Base-by-base conservation (phyloP, 2,797 vertebrate genomes). In the Scarus forsteni region DNA sequence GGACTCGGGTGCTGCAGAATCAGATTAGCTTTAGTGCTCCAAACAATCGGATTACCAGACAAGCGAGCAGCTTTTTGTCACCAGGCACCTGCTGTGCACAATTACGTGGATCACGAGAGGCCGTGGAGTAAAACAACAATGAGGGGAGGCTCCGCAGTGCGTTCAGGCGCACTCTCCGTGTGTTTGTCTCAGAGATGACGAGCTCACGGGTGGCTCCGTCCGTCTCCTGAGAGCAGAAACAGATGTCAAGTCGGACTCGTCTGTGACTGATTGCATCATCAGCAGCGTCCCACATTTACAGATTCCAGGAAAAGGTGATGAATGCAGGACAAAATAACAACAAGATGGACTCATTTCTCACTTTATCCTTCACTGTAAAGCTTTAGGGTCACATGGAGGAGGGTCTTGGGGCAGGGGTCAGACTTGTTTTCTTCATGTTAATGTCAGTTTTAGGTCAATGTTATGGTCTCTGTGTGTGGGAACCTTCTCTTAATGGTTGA, bases 221-320 rank as follows among this genome's bases (percentile, higher is more conserved):
- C 4, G 69, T 39, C 46, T 11, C 60, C n/a, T 71, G 86, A 84
- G 85, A 80, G 74, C 70, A 83, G 82, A 77, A 85, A 76, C 87
- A 87, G 87, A 90, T 85, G 85, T 88, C 43, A 35, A 43, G 16
- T 59, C 78, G 46, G 60, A 27, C 77, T 76, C 66, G 39, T 67
- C 70, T 57, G 58, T 14, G 71, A 57, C 49, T 44, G 65, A 66
- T 80, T 89, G 82, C 86, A 78, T 91, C 83, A 89, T 50, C 78
- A 46, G 2, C 69, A 36, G 18, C 46, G 58, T 46, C 69, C 67
- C 59, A 64, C 39, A 60, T 69, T 39, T 60, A 60, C 50, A 15
- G 50, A 55, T 71, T 67, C 34, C 45, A 63, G 58, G 54, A 73
- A 66, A 45, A 62, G 58, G 54, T 71, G 81, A 68, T 18, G 34